Percentiles rank a stretch among this genome's conserved stretches.
Conservation (phyloP, 1,140 invertebrate species). For the Bombus pyrosoma region DNA sequence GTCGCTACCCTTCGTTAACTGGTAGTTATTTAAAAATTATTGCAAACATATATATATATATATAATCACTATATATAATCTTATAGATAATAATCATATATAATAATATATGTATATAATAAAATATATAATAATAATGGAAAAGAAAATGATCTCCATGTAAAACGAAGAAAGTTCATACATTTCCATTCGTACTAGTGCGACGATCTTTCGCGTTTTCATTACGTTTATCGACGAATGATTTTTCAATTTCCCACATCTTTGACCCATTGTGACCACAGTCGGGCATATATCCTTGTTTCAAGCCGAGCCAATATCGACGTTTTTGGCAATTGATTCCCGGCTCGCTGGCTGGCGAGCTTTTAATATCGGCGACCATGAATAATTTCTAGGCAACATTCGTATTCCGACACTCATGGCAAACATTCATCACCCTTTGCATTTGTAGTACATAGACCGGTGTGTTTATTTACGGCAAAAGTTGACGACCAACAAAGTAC, state of each 20-base stretch:
- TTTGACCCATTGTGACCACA: slow-evolving; percentile 49
- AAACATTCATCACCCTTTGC: slow-evolving; percentile 5
- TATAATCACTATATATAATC: too few species aligned
- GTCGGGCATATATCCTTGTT: slow-evolving; percentile 35
- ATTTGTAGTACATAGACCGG: neutral
- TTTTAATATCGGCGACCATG: slow-evolving; percentile 50
- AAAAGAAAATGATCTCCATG: neutral
- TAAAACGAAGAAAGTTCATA: neutral
- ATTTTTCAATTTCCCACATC: slow-evolving; percentile 65
- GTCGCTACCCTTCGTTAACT: neutral
- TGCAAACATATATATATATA: too few species aligned
- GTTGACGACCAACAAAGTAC: slow-evolving; percentile 4
- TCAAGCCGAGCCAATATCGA: slow-evolving; percentile 50
- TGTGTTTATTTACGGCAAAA: slow-evolving; percentile 15
- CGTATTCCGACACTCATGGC: slow-evolving; percentile 43
- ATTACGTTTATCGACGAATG: slow-evolving; percentile 18
- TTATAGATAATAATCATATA: too few species aligned
- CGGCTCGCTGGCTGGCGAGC: slow-evolving; percentile 7
- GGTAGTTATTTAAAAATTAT: neutral
- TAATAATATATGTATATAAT: too few species aligned
- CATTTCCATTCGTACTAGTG: neutral
- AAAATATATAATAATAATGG: neutral
- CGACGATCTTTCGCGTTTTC: neutral
- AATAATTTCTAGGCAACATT: slow-evolving; percentile 50
- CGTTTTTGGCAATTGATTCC: slow-evolving; percentile 57